Percentiles rank a stretch among this genome's conserved stretches.
Evolutionary conservation across 2,888 invertebrate genomes (phyloP).

Genomic region (Melanchra persicariae): DNA sequence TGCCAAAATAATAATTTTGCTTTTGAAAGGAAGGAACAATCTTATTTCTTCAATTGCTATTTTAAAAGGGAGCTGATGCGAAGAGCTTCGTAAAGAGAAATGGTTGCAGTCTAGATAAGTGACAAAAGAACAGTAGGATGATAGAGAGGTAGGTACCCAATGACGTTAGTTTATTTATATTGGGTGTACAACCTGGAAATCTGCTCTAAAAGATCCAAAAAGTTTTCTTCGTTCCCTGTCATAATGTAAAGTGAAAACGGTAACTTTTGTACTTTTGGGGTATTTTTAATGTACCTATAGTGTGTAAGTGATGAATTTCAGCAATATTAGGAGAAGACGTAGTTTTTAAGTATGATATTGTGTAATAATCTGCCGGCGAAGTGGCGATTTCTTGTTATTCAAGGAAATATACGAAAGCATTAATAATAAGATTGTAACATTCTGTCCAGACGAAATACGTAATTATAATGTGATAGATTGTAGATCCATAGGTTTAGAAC

Average conservation of each 20-base stretch:
- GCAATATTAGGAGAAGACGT: constrained; percentile 58
- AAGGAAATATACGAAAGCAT: constrained; percentile 50
- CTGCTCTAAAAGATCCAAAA: constrained; percentile 4
- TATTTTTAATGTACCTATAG: constrained; percentile 22
- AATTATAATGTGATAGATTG: constrained; percentile 71
- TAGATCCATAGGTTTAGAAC: constrained; percentile 55
- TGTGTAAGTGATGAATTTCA: constrained; percentile 57
- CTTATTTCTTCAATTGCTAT: not conserved
- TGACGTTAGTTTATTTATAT: too few relatives aligned
- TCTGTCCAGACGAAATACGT: constrained; percentile 74
- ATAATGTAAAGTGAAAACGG: constrained; percentile 6
- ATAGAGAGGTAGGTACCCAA: not conserved
- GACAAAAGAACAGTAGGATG: not conserved
- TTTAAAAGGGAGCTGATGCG: not conserved
- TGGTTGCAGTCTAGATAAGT: not conserved
- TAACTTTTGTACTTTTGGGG: constrained; percentile 33
- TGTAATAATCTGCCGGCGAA: constrained; percentile 22
- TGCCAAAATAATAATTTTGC: not conserved
- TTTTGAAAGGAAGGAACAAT: not conserved
- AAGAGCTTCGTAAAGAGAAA: too few relatives aligned
- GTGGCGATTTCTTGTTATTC: constrained; percentile 41
- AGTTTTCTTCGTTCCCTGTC: not conserved
- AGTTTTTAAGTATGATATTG: constrained; percentile 34
- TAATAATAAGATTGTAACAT: constrained; percentile 58
- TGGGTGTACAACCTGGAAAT: not conserved